Conservation (phyloP, 2,113 vertebrate genomes). For the Siphamia tubifer region DNA sequence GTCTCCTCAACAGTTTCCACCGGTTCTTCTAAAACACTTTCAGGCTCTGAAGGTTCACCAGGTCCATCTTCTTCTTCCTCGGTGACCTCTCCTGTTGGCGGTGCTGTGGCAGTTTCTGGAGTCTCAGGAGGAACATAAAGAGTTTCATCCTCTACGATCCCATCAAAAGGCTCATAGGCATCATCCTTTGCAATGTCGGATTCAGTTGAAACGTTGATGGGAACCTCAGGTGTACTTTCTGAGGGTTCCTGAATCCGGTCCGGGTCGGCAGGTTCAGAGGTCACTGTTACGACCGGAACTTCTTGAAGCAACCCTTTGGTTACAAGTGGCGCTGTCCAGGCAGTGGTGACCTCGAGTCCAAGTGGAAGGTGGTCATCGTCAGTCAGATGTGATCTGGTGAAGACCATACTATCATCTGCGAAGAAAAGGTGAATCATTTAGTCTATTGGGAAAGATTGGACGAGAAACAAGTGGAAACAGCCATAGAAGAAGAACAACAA, state of each 20-base stretch:
- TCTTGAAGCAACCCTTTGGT: background rate
- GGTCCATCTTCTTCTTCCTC: background rate
- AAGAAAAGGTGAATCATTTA: too few relatives aligned
- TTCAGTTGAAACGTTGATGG: background rate
- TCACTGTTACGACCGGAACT: background rate
- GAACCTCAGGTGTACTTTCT: conserved; percentile 1
- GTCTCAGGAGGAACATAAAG: too few relatives aligned
- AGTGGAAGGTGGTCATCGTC: background rate
- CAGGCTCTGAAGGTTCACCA: background rate
- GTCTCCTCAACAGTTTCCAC: background rate
- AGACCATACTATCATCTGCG: background rate
- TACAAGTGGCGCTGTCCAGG: background rate
- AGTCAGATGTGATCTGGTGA: background rate
- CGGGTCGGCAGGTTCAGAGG: background rate
- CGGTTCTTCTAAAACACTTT: background rate
- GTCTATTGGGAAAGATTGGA: too few relatives aligned
- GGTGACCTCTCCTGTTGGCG: background rate
- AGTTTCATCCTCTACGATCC: background rate
- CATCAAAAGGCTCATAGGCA: background rate
- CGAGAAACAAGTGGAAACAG: too few relatives aligned
- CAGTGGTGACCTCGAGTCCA: background rate
- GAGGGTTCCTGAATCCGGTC: background rate
- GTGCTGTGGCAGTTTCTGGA: background rate
- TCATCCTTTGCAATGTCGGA: background rate
- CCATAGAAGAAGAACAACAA: too few relatives aligned